phyloP scores from a whole-genome alignment of 2,888 invertebrate genomes.

The Chrysomela aeneicollis region DNA sequence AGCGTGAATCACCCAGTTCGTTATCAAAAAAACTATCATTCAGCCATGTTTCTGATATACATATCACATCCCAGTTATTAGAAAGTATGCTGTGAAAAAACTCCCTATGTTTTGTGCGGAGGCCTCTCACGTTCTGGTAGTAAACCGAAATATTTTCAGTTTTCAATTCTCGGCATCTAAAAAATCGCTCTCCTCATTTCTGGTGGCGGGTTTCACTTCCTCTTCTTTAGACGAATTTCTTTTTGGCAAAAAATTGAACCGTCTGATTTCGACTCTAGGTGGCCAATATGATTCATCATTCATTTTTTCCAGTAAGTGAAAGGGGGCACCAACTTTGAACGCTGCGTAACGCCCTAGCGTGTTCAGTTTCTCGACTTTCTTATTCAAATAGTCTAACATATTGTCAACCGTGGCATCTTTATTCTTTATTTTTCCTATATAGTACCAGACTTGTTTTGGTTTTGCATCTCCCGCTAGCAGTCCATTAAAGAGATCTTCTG shows the following conservation, averaged over 20 bases:
- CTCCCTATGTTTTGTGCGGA: neutral
- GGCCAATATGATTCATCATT: slow-evolving; percentile 6
- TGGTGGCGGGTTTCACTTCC: neutral
- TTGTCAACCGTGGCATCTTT: slow-evolving; percentile 2
- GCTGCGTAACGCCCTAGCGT: neutral
- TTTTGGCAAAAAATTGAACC: slow-evolving; percentile 8
- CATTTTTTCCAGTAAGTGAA: slow-evolving; percentile 6
- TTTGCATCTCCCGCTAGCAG: neutral
- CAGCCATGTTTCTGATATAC: slow-evolving; percentile 9
- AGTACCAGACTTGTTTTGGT: neutral
- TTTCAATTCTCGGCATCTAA: slow-evolving; percentile 12
- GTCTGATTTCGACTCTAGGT: slow-evolving; percentile 7
- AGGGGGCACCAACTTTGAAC: slow-evolving; percentile 6
- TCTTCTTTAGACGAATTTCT: neutral
- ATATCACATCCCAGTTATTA: slow-evolving; percentile 9
- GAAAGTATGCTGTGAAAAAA: slow-evolving; percentile 2
- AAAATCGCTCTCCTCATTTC: neutral
- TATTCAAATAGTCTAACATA: too few relatives aligned
- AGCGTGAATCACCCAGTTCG: neutral
- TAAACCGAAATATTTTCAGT: slow-evolving; percentile 11
- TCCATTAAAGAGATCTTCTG: neutral
- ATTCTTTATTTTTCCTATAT: slow-evolving; percentile 7
- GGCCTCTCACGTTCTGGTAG: slow-evolving; percentile 11
- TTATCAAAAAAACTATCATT: slow-evolving; percentile 5
- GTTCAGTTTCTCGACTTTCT: slow-evolving; percentile 5